phyloP scores from a whole-genome alignment of 2,797 vertebrate species.

The Natrix natrix region DNA sequence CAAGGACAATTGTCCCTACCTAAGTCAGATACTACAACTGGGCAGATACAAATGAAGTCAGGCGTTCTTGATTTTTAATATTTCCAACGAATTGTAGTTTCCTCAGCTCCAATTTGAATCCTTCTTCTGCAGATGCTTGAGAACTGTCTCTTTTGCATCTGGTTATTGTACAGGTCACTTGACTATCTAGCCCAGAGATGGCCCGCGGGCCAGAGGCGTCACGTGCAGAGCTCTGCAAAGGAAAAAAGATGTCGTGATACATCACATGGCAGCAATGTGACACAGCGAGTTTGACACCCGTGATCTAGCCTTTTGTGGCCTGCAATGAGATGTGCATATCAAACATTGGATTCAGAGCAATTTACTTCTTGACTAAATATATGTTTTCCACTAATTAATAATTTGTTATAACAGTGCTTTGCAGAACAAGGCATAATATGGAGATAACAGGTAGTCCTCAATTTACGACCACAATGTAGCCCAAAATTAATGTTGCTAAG shows the following conservation, averaged over 20 bases:
- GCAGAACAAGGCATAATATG: background rate
- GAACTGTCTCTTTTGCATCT: background rate
- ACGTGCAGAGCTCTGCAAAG: too few species aligned
- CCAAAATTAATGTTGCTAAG: background rate
- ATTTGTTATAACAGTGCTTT: background rate
- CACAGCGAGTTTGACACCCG: too few species aligned
- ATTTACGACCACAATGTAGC: background rate
- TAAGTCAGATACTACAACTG: background rate
- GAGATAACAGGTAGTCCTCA: background rate
- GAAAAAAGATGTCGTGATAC: too few species aligned
- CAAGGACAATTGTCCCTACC: too few species aligned
- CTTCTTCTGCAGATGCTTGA: background rate
- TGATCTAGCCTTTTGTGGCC: background rate
- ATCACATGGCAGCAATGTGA: too few species aligned
- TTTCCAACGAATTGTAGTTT: background rate
- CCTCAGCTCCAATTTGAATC: background rate
- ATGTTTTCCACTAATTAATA: background rate
- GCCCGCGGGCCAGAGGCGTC: too few species aligned
- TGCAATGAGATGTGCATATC: background rate
- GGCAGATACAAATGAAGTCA: background rate
- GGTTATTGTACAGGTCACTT: background rate
- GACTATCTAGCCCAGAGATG: background rate
- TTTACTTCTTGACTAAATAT: background rate
- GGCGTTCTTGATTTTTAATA: background rate
- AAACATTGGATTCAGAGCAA: background rate